A percentile compares a stretch with the other conserved stretches of the same genome.
These are phyloP conservation scores for Tetramorium simillimum DNA, from an alignment of 1,140 invertebrate genomes.

Conservation along the genomic window DNA sequence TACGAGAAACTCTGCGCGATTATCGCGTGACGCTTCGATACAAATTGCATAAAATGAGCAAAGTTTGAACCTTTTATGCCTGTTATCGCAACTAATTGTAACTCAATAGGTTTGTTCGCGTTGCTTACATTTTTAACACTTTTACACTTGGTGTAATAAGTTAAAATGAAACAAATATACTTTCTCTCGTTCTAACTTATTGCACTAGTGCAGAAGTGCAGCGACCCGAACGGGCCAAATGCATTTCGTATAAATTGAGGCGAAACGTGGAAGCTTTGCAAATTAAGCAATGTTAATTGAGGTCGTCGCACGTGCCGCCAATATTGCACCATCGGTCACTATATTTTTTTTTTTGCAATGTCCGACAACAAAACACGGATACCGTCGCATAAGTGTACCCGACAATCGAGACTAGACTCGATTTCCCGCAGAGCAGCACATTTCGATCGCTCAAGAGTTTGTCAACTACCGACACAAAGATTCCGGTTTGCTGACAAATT, in stretches of 20 bases:
- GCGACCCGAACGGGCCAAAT: too few relatives aligned
- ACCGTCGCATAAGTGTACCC: neutral
- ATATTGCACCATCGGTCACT: constrained; percentile 23
- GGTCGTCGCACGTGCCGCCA: neutral
- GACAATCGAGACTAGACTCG: neutral
- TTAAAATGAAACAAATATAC: too few relatives aligned
- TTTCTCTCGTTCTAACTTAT: too few relatives aligned
- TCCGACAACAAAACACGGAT: constrained; percentile 14
- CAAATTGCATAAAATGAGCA: neutral
- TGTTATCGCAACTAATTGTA: neutral
- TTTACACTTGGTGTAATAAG: too few relatives aligned
- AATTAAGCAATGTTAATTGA: constrained; percentile 10
- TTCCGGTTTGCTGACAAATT: constrained; percentile 47
- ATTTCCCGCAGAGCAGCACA: constrained; percentile 18
- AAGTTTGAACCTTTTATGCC: neutral
- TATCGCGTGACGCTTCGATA: too few relatives aligned
- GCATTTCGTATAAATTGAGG: neutral
- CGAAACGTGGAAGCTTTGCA: neutral
- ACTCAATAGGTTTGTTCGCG: too few relatives aligned
- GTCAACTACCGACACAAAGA: neutral
- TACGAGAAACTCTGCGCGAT: neutral
- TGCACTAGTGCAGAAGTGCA: too few relatives aligned
- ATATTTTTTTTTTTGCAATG: constrained; percentile 1
- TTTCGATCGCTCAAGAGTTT: constrained; percentile 12
- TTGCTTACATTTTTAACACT: too few relatives aligned